phyloP scores from a whole-genome alignment of 2,797 vertebrate genomes.

The Cetoscarus ocellatus region DNA sequence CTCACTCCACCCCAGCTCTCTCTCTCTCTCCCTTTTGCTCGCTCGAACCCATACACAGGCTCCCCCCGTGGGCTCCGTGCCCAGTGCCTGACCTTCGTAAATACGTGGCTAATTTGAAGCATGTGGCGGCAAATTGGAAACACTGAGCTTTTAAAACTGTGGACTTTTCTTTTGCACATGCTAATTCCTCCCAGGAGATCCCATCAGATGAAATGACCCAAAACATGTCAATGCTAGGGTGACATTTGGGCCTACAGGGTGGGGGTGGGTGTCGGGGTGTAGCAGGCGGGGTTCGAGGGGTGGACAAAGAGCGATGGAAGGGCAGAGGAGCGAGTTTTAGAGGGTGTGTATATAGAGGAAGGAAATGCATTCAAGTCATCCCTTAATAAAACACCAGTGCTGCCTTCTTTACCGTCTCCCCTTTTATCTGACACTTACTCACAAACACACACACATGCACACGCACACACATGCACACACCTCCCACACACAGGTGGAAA shows the following conservation, averaged over 20 bases:
- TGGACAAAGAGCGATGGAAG: constrained; percentile 52
- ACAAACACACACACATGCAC: constrained; percentile 25
- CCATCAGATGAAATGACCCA: constrained; percentile 82
- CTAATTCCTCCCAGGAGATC: constrained; percentile 91
- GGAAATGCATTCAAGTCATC: constrained; percentile 48
- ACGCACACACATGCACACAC: constrained; percentile 39
- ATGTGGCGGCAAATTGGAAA: constrained; percentile 93
- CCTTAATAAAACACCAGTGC: constrained; percentile 44
- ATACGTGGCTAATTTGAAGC: constrained; percentile 94
- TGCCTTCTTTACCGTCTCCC: constrained; percentile 44
- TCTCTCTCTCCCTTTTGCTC: constrained; percentile 9
- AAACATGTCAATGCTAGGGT: constrained; percentile 77
- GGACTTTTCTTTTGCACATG: constrained; percentile 91
- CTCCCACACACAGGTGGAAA: constrained; percentile 66
- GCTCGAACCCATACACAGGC: constrained; percentile 62
- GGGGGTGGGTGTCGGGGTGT: constrained; percentile 1
- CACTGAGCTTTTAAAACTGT: constrained; percentile 90
- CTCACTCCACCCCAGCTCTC: constrained; percentile 13
- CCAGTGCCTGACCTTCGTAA: constrained; percentile 91
- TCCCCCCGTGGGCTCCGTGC: constrained; percentile 82
- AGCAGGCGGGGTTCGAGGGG: constrained; percentile 17
- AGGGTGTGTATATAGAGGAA: constrained; percentile 52
- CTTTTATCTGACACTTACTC: constrained; percentile 44
- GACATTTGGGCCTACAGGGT: constrained; percentile 54
- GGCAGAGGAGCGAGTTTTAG: constrained; percentile 46